These are phyloP conservation scores for Agrilus cyanescens DNA, from an alignment of 2,888 invertebrate genomes.

Conservation along the genomic window DNA sequence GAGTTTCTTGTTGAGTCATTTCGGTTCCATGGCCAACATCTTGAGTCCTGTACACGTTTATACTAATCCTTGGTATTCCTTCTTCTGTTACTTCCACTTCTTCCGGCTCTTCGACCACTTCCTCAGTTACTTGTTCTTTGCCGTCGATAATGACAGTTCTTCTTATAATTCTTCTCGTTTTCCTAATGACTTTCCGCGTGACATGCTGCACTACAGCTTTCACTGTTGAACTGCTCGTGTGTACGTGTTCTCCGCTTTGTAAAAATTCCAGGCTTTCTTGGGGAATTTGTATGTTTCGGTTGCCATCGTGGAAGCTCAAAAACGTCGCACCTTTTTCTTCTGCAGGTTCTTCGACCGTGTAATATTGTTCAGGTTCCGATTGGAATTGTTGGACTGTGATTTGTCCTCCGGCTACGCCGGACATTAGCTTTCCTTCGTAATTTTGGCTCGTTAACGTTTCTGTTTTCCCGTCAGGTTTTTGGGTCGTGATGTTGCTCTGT, in stretches of 20 bases:
- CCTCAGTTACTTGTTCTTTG: slow-evolving; percentile 72
- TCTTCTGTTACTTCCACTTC: slow-evolving; percentile 61
- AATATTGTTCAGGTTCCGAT: slow-evolving; percentile 47
- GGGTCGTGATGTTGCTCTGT: slow-evolving; percentile 46
- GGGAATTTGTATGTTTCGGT: slow-evolving; percentile 26
- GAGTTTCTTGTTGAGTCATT: background rate
- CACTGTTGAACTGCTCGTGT: slow-evolving; percentile 58
- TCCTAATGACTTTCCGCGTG: slow-evolving; percentile 62
- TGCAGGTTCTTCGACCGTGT: slow-evolving; percentile 43
- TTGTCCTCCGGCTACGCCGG: slow-evolving; percentile 51
- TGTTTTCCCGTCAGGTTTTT: slow-evolving; percentile 47
- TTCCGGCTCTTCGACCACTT: slow-evolving; percentile 75
- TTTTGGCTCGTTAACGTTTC: slow-evolving; percentile 51
- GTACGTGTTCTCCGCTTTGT: slow-evolving; percentile 31
- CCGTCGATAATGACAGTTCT: slow-evolving; percentile 70
- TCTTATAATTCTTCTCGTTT: slow-evolving; percentile 62
- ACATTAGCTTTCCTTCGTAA: slow-evolving; percentile 51
- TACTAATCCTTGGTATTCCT: slow-evolving; percentile 58
- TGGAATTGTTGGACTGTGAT: slow-evolving; percentile 54
- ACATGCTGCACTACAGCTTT: slow-evolving; percentile 74
- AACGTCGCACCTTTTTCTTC: slow-evolving; percentile 34
- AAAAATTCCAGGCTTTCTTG: slow-evolving; percentile 19
- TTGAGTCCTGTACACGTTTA: slow-evolving; percentile 49
- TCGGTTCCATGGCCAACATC: slow-evolving; percentile 36
- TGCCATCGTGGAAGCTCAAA: slow-evolving; percentile 29